Evolutionary conservation across 2,797 vertebrate genomes (phyloP).

Genomic region (Naso thynnoides): DNA sequence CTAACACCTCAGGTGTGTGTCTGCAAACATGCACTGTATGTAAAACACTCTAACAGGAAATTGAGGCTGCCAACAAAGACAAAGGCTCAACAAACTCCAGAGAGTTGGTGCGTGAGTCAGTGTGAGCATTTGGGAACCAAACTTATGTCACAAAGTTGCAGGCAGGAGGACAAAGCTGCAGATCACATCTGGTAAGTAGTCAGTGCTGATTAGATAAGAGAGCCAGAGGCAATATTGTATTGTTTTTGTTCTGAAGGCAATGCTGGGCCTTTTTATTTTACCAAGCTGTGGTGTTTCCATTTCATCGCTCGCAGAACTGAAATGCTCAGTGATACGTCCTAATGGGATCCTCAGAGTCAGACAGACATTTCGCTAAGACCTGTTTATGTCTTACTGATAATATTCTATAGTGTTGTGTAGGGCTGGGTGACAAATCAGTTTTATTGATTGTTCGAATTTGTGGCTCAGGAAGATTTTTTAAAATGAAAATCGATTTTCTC

Average conservation of each 20-base stretch:
- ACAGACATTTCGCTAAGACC: background rate
- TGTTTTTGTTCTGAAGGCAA: background rate
- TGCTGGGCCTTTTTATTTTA: background rate
- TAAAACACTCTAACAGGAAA: slow-evolving; percentile 27
- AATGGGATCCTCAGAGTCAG: background rate
- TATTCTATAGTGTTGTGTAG: too few relatives aligned
- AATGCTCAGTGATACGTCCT: background rate
- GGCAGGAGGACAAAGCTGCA: slow-evolving; percentile 2
- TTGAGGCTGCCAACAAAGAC: background rate
- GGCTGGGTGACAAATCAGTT: too few relatives aligned
- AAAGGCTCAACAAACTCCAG: background rate
- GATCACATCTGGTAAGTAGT: slow-evolving; percentile 7
- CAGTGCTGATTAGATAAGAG: background rate
- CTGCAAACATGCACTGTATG: background rate
- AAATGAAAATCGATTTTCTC: too few relatives aligned
- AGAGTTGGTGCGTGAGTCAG: slow-evolving; percentile 20
- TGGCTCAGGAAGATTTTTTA: too few relatives aligned
- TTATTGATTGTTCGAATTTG: too few relatives aligned
- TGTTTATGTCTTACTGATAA: too few relatives aligned
- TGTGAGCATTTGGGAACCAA: slow-evolving; percentile 1
- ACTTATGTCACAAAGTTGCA: slow-evolving; percentile 7
- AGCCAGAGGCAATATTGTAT: background rate
- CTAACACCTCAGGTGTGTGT: background rate
- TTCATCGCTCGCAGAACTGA: too few relatives aligned
- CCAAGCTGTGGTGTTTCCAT: too few relatives aligned